Base-by-base conservation (phyloP, 2,797 vertebrate species). In the Furcifer pardalis region DNA sequence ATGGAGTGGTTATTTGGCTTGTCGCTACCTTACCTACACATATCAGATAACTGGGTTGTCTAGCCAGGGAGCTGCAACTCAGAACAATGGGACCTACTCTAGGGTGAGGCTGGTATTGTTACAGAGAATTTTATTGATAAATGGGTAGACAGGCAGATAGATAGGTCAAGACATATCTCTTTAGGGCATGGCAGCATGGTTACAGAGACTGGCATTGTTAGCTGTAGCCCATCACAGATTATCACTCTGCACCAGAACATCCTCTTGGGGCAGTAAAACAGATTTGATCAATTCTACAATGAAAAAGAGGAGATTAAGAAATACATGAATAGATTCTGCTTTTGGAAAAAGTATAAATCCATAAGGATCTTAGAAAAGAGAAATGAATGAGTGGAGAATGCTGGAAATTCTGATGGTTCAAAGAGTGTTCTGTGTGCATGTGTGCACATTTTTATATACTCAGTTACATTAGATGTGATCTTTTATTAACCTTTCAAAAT, bases 311-410 rank as follows among this genome's bases (percentile, higher is more conserved):
- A 56, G 52, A 23, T 10, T 19, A 9, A 72, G 40, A 56, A 78
- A 0, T 32, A 15, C 6, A 42, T 81, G 42, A 23, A 0, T 56
- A n/a, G 49, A 0, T 83, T 0, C 1, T 66, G 0, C 23, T 1
- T 69, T 84, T 78, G 30, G 7, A 65, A 1, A 78, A 63, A 2
- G 3, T 1, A 49, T 23, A 2, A 30, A 40, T 40, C 5, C 27
- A 44, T 56, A 75, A 4, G 23, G 56, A 30, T 44, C 10, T 44
- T 23, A 60, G 30, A 73, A 15, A 3, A 77, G 46, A 7, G 13
- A 40, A 13, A 35, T n/a, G 52, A 3, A 56, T 21, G 52, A 56
- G 12, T 56, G 52, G 49, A 13, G 21, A 56, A 56, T 56, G 52
- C 1, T 44, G 12, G 1, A 35, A 60, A 21, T 81, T 60, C 23